A percentile compares a stretch with the other conserved stretches of the same genome.
Conservation (phyloP, 1,140 invertebrate genomes). For the Gonioctena quinquepunctata region DNA sequence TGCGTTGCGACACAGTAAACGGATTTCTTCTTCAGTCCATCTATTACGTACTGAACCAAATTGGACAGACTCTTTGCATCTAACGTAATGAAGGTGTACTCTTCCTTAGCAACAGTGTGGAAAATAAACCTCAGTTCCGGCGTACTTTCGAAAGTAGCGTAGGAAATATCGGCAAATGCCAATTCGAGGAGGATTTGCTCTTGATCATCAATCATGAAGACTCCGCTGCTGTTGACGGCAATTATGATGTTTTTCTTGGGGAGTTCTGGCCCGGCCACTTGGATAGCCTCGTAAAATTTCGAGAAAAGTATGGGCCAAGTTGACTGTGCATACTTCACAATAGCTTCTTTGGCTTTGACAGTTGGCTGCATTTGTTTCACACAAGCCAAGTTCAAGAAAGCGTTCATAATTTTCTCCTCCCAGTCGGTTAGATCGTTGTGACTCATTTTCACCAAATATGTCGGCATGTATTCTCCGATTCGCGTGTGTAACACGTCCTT, state of each 20-base stretch:
- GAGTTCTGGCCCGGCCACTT: constrained; percentile 74
- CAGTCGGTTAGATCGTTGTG: constrained; percentile 69
- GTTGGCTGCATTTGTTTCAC: constrained; percentile 60
- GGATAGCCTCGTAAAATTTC: constrained; percentile 78
- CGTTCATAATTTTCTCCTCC: constrained; percentile 69
- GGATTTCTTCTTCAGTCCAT: constrained; percentile 84
- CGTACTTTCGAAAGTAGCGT: constrained; percentile 70
- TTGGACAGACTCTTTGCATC: constrained; percentile 85
- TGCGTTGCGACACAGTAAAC: constrained; percentile 81
- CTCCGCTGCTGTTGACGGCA: constrained; percentile 91
- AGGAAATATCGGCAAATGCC: constrained; percentile 82
- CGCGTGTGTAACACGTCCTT: constrained; percentile 70
- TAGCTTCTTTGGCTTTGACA: constrained; percentile 77
- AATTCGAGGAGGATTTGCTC: constrained; percentile 90
- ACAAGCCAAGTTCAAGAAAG: constrained; percentile 64
- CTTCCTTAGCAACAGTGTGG: constrained; percentile 80
- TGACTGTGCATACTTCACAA: constrained; percentile 87
- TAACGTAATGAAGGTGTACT: constrained; percentile 88
- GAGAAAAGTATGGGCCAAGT: constrained; percentile 95
- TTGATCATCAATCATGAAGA: constrained; percentile 87
- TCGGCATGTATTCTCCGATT: constrained; percentile 83
- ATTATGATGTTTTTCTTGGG: constrained; percentile 86
- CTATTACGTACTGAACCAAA: constrained; percentile 82
- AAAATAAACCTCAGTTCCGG: constrained; percentile 40
- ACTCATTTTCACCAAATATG: constrained; percentile 69